Base-by-base conservation (phyloP, 2,113 vertebrate genomes). In the Eurypyga helias region DNA sequence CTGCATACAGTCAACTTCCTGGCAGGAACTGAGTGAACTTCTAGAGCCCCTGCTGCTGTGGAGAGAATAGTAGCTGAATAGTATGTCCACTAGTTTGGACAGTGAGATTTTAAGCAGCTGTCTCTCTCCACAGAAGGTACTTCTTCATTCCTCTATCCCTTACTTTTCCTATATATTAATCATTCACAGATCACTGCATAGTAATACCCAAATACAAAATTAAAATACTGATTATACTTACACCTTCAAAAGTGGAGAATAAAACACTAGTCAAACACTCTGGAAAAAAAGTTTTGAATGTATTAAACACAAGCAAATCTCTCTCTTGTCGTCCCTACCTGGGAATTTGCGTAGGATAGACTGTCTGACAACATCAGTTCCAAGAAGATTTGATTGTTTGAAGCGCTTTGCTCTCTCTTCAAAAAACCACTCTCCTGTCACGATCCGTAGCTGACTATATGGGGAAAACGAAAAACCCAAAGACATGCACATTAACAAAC, bases 371-470 rank as follows among this genome's bases (percentile, higher is more conserved):
- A 99, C 96, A 76, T 99, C 99, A 3, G 98, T 98, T 97, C 99
- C 98, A 57, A 98, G 92, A 75, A 97, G 73, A 54, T 96, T 97
- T 61, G 96, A 98, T 62, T 98, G 98, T 73, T 99, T 98, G 93
- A 99, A 99, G 89, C 99, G 99, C 73, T 99, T 99, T 84, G 99
- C 98, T 92, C 99, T 98, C 96, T 99, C 99, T 98, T 99, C 99
- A 93, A 99, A 98, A 98, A 99, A 99, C 99, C 99, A 99, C 92
- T 99, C 99, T 48, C 99, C 99, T 21, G 99, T 99, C 83, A 99
- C 98, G 97, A 99, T 98, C 89, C 98, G 99, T 93, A 99, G 98
- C 94, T 99, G 98, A 81, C 99, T 99, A 82, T 34, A 94, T 10
- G 43, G 58, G 69, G 46, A 69, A 94, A 88, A 69, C 16, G 10